Evolutionary conservation across 1,140 invertebrate species (phyloP), one percentile per base, ranked within the genome.

Genomic region (Bombus soroeensis): DNA sequence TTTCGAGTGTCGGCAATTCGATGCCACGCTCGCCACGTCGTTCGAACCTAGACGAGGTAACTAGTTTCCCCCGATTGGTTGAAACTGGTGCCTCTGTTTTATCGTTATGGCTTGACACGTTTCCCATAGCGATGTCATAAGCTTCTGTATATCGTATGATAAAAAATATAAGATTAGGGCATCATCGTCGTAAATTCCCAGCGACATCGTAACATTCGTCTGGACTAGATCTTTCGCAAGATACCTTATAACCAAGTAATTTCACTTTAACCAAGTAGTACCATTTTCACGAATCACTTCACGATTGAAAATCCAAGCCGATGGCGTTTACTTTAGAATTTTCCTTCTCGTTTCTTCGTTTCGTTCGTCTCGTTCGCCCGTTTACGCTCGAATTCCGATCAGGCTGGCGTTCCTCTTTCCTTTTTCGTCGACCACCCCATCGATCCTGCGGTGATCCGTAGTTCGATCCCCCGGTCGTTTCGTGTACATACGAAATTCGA

Each of bases 401-500:
- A 41, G 28, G 15, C n/a, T 57, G 64, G 41, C 76, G 83, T 73
- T 32, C 74, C 74, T 79, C 86, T 88, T 90, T 83, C 76, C 81
- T 66, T 76, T 79, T 72, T 77, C 82, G 62, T 73, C 71, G 76
- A 47, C 83, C 87, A 73, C 82, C 81, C 83, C 66, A 71, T 75
- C 87, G 77, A 75, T 87, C 68, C 71, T 73, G 28, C 59, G 73
- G 64, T 83, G 72, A 83, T 71, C 78, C 80, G 85, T 71, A 47
- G 37, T 68, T 82, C 77, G 76, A 87, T 88, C 78, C 85, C 79
- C 71, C 25, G 53, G 34, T 74, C 71, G 70, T 79, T 81, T 70
- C 76, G 68, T 77, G 74, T 85, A 81, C 88, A 82, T 72, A 78
- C 88, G 79, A 80, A 86, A 89, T 88, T 79, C 72, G 80, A 62